Conservation (phyloP, 92 coral and sea anemone genomes). For the Palythoa heliodiscus region DNA sequence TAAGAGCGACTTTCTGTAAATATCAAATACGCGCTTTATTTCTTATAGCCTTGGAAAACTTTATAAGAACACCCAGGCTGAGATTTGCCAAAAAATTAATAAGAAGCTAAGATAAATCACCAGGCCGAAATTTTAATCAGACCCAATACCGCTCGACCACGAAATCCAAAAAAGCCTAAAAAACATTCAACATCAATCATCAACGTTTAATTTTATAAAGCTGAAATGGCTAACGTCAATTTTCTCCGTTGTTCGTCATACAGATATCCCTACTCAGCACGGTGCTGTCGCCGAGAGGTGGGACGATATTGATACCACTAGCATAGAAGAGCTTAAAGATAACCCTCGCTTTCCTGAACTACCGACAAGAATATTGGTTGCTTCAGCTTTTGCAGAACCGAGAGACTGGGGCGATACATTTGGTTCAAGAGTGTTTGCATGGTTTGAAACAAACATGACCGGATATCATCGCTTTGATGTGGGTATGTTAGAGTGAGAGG, state of each 20-base stretch:
- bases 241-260: not conserved
- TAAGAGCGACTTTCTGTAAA: too few relatives aligned
- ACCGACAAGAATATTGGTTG: slow-evolving; percentile 3
- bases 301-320: slow-evolving; percentile 37
- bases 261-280: slow-evolving; percentile 29
- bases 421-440: slow-evolving; percentile 31
- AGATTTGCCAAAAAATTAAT: too few relatives aligned
- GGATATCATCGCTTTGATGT: slow-evolving; percentile 34
- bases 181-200: too few relatives aligned
- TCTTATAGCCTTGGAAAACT: too few relatives aligned
- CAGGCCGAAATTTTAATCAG: too few relatives aligned
- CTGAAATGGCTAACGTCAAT: not conserved
- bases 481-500: slow-evolving; percentile 6
- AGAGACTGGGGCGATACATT: slow-evolving; percentile 35
- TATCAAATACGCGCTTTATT: too few relatives aligned
- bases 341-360: slow-evolving; percentile 38
- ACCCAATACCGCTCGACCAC: too few relatives aligned
- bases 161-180: too few relatives aligned
- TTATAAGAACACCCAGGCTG: too few relatives aligned
- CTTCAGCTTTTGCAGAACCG: slow-evolving; percentile 37
- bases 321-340: not conserved
- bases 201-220: too few relatives aligned
- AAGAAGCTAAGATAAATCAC: too few relatives aligned
- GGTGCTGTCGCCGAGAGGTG: slow-evolving; percentile 19
- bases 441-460: slow-evolving; percentile 32